These are phyloP conservation scores for Melanotaenia maccullochi DNA, from an alignment of 2,797 vertebrate genomes.

Conservation along the genomic window DNA sequence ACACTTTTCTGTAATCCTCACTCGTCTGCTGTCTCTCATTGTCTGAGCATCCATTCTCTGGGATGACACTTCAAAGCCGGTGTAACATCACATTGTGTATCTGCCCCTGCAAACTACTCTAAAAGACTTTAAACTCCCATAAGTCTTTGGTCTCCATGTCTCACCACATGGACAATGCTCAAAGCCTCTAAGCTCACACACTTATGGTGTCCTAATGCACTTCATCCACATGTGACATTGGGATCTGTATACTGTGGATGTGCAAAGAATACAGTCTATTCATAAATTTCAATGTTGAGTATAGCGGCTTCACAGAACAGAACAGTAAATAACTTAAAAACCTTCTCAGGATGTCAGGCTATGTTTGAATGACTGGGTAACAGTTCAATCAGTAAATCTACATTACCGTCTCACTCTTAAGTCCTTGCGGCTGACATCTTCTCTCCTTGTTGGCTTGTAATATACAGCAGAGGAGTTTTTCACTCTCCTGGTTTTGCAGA, in stretches of 20 bases:
- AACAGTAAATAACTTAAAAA: conserved; percentile 26
- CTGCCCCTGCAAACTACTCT: conserved; percentile 70
- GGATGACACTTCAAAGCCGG: conserved; percentile 79
- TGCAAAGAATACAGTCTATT: conserved; percentile 14
- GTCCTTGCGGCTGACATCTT: conserved; percentile 57
- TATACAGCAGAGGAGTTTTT: conserved; percentile 43
- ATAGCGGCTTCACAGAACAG: conserved; percentile 20
- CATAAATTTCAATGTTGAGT: conserved; percentile 19
- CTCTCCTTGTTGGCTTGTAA: conserved; percentile 36
- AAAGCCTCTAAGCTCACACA: conserved; percentile 70
- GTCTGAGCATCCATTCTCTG: conserved; percentile 75
- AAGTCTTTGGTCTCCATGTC: conserved; percentile 67
- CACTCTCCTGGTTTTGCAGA: conserved; percentile 31
- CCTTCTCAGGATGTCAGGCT: conserved; percentile 33
- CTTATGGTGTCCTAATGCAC: conserved; percentile 67
- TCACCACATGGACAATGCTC: conserved; percentile 57
- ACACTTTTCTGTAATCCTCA: conserved; percentile 77
- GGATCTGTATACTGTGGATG: conserved; percentile 25
- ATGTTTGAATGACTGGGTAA: conserved; percentile 43
- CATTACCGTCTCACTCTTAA: conserved; percentile 27
- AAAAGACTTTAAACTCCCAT: conserved; percentile 73
- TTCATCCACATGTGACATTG: conserved; percentile 61
- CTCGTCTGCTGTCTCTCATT: conserved; percentile 70
- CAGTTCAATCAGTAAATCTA: conserved; percentile 61
- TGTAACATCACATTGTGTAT: conserved; percentile 76